Base-by-base conservation (phyloP, 1,140 invertebrate genomes). In the Amphibalanus amphitrite region DNA sequence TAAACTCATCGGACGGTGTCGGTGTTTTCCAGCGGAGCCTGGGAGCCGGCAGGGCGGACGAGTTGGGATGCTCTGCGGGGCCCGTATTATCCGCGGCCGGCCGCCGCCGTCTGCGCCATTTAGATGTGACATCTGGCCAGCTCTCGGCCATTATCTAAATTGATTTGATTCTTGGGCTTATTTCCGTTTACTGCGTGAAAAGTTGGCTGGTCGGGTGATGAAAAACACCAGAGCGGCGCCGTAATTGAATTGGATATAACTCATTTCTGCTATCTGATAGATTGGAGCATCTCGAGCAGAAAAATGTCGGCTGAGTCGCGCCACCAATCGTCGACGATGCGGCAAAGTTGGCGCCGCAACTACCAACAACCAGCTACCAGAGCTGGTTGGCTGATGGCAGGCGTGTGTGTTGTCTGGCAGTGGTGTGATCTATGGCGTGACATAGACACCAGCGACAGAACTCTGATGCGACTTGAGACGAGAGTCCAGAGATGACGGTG, bases 241-340 rank as follows among this genome's bases (percentile, higher is more conserved):
- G 47, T 59, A 59, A 59, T 59, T 59, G 47, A 59, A 59, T 59
- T 59, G 47, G 47, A 59, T 59, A 59, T 59, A 59, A 59, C 47
- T 59, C 47, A 59, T 59, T 59, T 59, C 6, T 59, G 47, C 47
- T 59, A 59, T 59, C 47, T 59, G 47, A 59, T 59, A 23, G 47
- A 59, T 59, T 59, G 47, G 47, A 20, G 47, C 13, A 13, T 1
- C 13, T 20, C 47, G 47, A 1, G 10, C 47, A 20, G 47, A 59
- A n/a, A 59, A 59, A 59, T 59, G 47, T 59, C 47, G 10, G 47
- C 47, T 59, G 13, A 23, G 47, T 20, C 13, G 47, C 6, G 47
- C 13, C 47, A 20, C 47, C 47, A 59, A 59, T 59, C 20, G 47
- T 13, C 20, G 47, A 20, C 20, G 47, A 13, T 1, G 13, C 47